A percentile compares a stretch with the other conserved stretches of the same genome.
Evolutionary conservation across 2,113 vertebrate species (phyloP).

Genomic region (Zeus faber): DNA sequence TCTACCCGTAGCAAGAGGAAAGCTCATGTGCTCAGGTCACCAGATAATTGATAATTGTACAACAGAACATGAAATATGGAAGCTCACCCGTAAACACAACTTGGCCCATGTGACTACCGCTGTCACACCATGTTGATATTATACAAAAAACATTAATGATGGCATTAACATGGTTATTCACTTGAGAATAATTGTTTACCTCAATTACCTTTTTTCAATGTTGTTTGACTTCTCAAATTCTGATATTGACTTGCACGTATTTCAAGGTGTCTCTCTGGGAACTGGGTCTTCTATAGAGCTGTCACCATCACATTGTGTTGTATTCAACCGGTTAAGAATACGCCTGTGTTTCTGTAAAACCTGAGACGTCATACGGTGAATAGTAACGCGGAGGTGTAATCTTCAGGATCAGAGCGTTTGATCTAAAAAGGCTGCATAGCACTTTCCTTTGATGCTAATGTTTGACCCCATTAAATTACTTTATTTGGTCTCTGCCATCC

Average conservation of each 20-base stretch:
- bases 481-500: constrained; percentile 1
- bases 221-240: constrained; percentile 23
- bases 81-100: no score
- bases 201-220: constrained; percentile 3
- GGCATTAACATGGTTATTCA: background rate
- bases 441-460: constrained; percentile 40
- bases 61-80: no score
- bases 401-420: constrained; percentile 56
- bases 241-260: constrained; percentile 30
- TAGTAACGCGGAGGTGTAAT: constrained; percentile 42
- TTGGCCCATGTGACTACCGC: no score
- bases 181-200: constrained; percentile 40
- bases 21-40: no score
- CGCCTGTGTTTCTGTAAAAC: constrained; percentile 47
- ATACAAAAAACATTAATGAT: no score
- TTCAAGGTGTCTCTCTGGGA: constrained; percentile 44
- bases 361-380: constrained; percentile 50
- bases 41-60: no score
- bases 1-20: no score
- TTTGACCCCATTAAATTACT: constrained; percentile 37
- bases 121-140: no score
- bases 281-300: constrained; percentile 57
- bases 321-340: constrained; percentile 38
- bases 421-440: constrained; percentile 46
- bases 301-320: constrained; percentile 50